phyloP scores from a whole-genome alignment of 1,140 invertebrate species.

The Homarus americanus region DNA sequence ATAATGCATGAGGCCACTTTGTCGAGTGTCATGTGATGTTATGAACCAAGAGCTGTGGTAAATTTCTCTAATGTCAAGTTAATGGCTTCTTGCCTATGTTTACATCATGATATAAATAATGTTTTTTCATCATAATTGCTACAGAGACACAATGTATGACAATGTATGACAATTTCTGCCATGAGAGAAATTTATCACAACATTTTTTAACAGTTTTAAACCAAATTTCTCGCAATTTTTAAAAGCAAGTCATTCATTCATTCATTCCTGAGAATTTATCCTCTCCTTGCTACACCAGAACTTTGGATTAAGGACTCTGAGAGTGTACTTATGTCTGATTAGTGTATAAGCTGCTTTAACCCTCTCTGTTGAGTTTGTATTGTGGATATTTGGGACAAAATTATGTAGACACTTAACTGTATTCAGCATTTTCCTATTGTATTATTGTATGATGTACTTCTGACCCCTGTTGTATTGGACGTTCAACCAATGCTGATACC shows the following conservation, averaged over 20 bases:
- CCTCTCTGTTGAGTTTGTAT: not conserved
- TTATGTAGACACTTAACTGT: not conserved
- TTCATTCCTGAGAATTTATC: not conserved
- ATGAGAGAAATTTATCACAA: not conserved
- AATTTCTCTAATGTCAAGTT: not conserved
- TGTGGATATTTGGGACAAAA: not conserved
- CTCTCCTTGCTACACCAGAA: not conserved
- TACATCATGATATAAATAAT: not conserved
- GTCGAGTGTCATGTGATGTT: too few species aligned
- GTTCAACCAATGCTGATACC: slow-evolving; percentile 12
- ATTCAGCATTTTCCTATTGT: not conserved
- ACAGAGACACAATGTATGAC: not conserved
- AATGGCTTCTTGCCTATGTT: not conserved
- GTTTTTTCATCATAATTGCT: not conserved
- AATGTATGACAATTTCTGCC: not conserved
- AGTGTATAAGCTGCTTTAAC: not conserved
- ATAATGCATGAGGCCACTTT: too few species aligned
- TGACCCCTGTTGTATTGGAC: not conserved
- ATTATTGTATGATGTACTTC: not conserved
- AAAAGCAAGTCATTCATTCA: too few species aligned
- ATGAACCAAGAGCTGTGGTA: not conserved
- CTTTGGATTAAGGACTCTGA: not conserved
- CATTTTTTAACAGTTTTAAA: not conserved
- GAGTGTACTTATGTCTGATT: not conserved
- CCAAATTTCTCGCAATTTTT: not conserved